Evolutionary conservation across 2,888 invertebrate species (phyloP), one percentile per base, ranked within the genome.

Genomic region (Ophonus ardosiacus): DNA sequence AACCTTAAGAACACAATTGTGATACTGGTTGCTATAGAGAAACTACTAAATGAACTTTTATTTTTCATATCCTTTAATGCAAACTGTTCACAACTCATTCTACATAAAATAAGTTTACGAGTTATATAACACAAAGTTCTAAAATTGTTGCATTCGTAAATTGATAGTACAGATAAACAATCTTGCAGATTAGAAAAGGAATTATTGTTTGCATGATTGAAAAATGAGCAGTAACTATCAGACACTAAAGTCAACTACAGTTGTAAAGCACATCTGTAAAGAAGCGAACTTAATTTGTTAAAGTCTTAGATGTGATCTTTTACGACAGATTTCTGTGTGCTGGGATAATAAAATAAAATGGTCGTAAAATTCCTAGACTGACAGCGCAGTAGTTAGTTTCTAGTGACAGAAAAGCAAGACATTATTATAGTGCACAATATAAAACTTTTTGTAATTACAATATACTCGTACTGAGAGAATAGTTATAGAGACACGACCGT

Each of bases 301-400:
- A 63, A 63, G 18, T 63, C 63, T 10, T 7, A 63, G 63, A 21
- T 63, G 63, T 63, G 24, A 21, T 63, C 63, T 63, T 63, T 63
- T 63, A 63, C 63, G 63, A 63, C 63, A 63, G 63, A 63, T 63
- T 63, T 63, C 18, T 63, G 15, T 63, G 24, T 13, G 7, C 21
- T 63, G 63, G 5, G 63, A 63, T 63, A 63, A 63, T 63, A 63
- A 63, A 63, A 10, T 63, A 63, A 63, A 63, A 63, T 63, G 63
- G 24, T 13, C 63, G 63, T 63, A 63, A 63, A 63, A 63, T 63
- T 63, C 63, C 24, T 63, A 7, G 5, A 18, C 13, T 59, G 59
- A 63, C 63, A 63, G 63, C 18, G 2, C 63, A 63, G 13, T 21
- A 63, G 63, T 63, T 63, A 63, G 63, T 63, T 63, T 10, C 21